Base-by-base conservation (phyloP, 2,113 vertebrate species). In the Vimba vimba region DNA sequence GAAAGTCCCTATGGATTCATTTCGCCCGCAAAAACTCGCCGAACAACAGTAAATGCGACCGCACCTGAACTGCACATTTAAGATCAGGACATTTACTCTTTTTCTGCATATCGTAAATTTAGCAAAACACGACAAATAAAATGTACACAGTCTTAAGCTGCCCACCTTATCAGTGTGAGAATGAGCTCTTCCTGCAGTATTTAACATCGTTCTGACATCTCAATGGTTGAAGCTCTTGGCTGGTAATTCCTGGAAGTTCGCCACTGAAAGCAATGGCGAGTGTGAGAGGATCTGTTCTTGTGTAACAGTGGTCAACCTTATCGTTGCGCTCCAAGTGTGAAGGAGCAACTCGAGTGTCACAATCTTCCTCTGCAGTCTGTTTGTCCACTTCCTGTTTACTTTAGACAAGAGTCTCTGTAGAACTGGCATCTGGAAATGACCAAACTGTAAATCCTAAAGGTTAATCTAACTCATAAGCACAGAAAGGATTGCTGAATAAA, bases 261-360 rank as follows among this genome's bases (percentile, higher is more conserved):
- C 74, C 84, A 85, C 82, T 45, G 23, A 39, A 55, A 52, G 52
- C 82, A 85, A 50, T 36, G 9, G 36, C 50, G 64, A 23, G 62
- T 57, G 66, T 52, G 50, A 85, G 83, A 73, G 84, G 79, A 30
- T 79, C 84, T 64, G 81, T 87, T 79, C 74, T 4, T 75, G 69
- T 62, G 78, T 66, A 57, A 78, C 52, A 43, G 62, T 68, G 75
- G 82, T 79, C 82, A 83, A 82, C 59, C 83, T 89, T 87, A 87
- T 85, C 86, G 66, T 74, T 84, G 30, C 25, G 75, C 55, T 76
- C 47, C 82, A 89, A 87, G 84, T 78, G 71, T 66, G 81, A 85
- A 69, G 52, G 73, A 86, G 39, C 47, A 60, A 21, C 64, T 57
- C 25, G 11, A 45, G 77, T 84, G 66, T 74, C 77, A 60, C 64